phyloP scores from a whole-genome alignment of 2,797 vertebrate genomes.

The Cyclura pinguis region DNA sequence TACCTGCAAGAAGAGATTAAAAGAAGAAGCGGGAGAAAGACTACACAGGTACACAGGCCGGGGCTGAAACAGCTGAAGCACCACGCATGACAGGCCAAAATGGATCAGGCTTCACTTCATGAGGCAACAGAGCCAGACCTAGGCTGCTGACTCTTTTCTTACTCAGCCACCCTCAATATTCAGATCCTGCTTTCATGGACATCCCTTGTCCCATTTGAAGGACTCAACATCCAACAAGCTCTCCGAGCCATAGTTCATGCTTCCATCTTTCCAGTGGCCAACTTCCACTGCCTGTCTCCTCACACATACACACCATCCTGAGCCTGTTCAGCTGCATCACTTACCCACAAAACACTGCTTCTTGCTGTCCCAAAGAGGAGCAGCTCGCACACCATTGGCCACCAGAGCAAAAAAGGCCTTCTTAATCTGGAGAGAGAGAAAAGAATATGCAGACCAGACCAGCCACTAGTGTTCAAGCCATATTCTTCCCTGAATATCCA shows the following conservation, averaged over 20 bases:
- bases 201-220: neutral
- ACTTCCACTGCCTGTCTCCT: neutral
- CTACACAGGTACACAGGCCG: neutral
- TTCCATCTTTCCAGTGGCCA: neutral
- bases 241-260: neutral
- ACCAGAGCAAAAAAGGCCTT: slow-evolving; percentile 85
- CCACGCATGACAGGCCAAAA: neutral
- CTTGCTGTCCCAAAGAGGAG: slow-evolving; percentile 84
- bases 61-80: neutral
- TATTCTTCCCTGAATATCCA: too few relatives aligned
- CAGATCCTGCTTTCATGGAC: neutral
- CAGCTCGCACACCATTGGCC: slow-evolving; percentile 82
- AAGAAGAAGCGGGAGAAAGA: neutral
- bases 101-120: neutral
- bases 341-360: slow-evolving; percentile 84
- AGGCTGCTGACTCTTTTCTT: neutral
- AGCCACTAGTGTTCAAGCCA: neutral
- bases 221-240: neutral
- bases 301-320: neutral
- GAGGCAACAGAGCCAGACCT: neutral
- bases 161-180: neutral
- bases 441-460: too few relatives aligned
- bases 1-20: slow-evolving; percentile 79
- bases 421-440: slow-evolving; percentile 78
- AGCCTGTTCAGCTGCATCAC: slow-evolving; percentile 27